A percentile compares a stretch with the other conserved stretches of the same genome.
phyloP scores from a whole-genome alignment of 2,888 invertebrate species.

The Melieria omissa region DNA sequence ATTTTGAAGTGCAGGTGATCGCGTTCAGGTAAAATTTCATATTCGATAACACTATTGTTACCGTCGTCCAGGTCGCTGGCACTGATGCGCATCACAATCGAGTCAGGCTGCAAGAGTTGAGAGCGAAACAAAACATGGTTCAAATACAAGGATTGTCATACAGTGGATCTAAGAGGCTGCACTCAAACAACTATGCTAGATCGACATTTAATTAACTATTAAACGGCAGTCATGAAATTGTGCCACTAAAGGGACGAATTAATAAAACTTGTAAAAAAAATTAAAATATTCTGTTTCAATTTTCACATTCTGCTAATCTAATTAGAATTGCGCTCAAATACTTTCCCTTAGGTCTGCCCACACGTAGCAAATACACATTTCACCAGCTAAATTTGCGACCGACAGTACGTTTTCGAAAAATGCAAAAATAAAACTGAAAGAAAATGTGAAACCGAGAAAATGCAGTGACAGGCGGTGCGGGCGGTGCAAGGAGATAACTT shows the following conservation, averaged over 20 bases:
- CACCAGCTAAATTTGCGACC: background rate
- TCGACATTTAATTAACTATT: too few species aligned
- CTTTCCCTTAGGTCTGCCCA: slow-evolving; percentile 29
- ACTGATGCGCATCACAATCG: slow-evolving; percentile 87
- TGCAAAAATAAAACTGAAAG: slow-evolving; percentile 11
- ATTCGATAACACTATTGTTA: slow-evolving; percentile 86
- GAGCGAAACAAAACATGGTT: slow-evolving; percentile 36
- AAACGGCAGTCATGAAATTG: too few species aligned
- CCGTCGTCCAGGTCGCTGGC: slow-evolving; percentile 94
- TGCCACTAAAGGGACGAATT: too few species aligned
- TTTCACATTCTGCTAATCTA: too few species aligned
- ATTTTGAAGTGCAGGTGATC: slow-evolving; percentile 81
- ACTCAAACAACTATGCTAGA: too few species aligned
- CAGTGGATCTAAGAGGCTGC: background rate
- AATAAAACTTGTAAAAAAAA: too few species aligned
- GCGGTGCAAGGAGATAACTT: slow-evolving; percentile 16
- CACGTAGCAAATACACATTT: slow-evolving; percentile 27
- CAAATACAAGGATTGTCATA: slow-evolving; percentile 6
- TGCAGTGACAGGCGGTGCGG: slow-evolving; percentile 13
- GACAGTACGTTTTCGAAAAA: background rate
- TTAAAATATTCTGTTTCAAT: too few species aligned
- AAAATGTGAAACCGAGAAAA: slow-evolving; percentile 9
- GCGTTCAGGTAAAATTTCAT: slow-evolving; percentile 68
- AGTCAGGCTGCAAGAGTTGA: slow-evolving; percentile 59
- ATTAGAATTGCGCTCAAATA: background rate